Percentiles rank a stretch among this genome's conserved stretches.
Conservation (phyloP, 2,797 vertebrate species). For the Bucorvus abyssinicus region DNA sequence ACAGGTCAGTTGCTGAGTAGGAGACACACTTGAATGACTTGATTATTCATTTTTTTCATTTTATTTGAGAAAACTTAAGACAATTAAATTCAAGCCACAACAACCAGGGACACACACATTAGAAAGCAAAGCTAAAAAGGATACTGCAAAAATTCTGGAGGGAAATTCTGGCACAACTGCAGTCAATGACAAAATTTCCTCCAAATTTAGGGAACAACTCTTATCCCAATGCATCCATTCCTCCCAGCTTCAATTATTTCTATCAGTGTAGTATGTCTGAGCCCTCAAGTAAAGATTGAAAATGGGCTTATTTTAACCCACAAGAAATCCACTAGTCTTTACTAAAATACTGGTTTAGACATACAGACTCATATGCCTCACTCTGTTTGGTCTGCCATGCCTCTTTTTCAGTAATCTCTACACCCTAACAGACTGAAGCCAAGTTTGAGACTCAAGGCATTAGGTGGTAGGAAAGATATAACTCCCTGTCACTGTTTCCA, state of each 20-base stretch:
- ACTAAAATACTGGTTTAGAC: neutral
- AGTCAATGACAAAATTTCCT: neutral
- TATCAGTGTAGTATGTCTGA: neutral
- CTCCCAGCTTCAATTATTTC: neutral
- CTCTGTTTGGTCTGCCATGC: neutral
- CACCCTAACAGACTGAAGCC: neutral
- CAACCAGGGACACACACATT: neutral
- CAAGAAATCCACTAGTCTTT: neutral
- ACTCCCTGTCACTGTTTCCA: rapidly evolving
- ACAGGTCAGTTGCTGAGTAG: neutral
- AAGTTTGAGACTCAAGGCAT: neutral
- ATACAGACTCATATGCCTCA: neutral
- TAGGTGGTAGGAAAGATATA: neutral
- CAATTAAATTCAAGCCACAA: neutral
- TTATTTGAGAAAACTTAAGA: neutral
- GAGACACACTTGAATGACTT: neutral
- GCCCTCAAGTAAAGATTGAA: neutral
- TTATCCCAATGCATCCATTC: neutral
- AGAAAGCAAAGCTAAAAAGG: neutral
- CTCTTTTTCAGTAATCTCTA: neutral
- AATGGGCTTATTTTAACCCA: neutral
- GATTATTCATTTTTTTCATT: neutral
- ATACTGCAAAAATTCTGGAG: neutral
- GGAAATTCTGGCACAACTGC: neutral
- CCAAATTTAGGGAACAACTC: neutral